phyloP scores from a whole-genome alignment of 2,888 invertebrate species.

The Agriopis marginaria region DNA sequence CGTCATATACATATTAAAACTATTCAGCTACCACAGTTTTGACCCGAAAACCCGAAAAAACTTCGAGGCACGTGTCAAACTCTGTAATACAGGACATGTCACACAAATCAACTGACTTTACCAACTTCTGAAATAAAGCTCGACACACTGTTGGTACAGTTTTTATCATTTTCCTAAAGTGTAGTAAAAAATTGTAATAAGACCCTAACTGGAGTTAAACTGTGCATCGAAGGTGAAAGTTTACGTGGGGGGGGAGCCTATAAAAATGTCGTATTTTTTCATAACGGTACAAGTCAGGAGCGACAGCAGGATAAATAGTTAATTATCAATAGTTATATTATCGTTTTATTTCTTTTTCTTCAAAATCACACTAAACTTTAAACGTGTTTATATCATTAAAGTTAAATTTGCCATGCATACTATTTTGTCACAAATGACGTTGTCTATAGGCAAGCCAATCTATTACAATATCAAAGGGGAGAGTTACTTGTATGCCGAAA shows the following conservation, averaged over 20 bases:
- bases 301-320: background rate
- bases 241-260: slow-evolving; percentile 47
- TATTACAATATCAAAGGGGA: no score
- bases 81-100: slow-evolving; percentile 20
- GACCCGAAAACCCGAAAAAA: slow-evolving; percentile 21
- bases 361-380: no score
- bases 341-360: no score
- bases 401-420: no score
- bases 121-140: slow-evolving; percentile 42
- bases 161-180: slow-evolving; percentile 46
- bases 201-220: slow-evolving; percentile 55
- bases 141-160: slow-evolving; percentile 32
- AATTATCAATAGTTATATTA: background rate
- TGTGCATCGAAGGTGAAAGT: slow-evolving; percentile 53
- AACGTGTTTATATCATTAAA: no score
- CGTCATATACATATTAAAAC: no score
- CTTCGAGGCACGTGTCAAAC: slow-evolving; percentile 13
- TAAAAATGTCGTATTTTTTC: slow-evolving; percentile 44
- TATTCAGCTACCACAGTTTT: background rate
- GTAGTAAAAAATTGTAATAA: slow-evolving; percentile 49
- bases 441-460: no score
- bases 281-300: slow-evolving; percentile 17
- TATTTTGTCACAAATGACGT: no score
- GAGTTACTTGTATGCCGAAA: no score
- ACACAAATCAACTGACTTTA: slow-evolving; percentile 33